Evolutionary conservation across 2,888 invertebrate species (phyloP).

Genomic region (Timandra comae): DNA sequence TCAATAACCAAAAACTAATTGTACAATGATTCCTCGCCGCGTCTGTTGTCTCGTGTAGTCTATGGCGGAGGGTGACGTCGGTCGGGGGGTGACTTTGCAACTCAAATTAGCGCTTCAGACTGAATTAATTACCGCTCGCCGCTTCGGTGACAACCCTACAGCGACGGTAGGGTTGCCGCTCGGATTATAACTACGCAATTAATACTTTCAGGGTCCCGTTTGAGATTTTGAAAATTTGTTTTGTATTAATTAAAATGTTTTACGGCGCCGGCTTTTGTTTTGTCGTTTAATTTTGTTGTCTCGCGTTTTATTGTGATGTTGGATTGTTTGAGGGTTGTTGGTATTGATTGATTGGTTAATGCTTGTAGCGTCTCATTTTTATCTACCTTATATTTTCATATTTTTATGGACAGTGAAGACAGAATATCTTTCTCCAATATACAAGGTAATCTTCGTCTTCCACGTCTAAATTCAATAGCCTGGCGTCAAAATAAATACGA

Average conservation of each 20-base stretch:
- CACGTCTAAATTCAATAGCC: too few species aligned
- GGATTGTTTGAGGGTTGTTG: too few species aligned
- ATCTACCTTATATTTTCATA: too few species aligned
- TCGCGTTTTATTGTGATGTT: too few species aligned
- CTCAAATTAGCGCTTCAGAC: slow-evolving; percentile 65
- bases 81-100: slow-evolving; percentile 38
- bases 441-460: too few species aligned
- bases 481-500: too few species aligned
- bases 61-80: slow-evolving; percentile 16
- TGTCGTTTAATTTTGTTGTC: slow-evolving; percentile 10
- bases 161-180: slow-evolving; percentile 19
- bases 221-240: slow-evolving; percentile 10
- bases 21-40: slow-evolving; percentile 2
- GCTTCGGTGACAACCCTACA: slow-evolving; percentile 48
- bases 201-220: slow-evolving; percentile 13
- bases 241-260: slow-evolving; percentile 10
- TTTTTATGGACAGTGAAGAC: too few species aligned
- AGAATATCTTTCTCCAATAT: too few species aligned
- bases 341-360: too few species aligned
- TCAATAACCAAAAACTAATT: too few species aligned
- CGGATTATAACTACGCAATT: slow-evolving; percentile 11
- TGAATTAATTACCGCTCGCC: slow-evolving; percentile 58
- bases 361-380: too few species aligned
- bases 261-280: slow-evolving; percentile 5
- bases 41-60: slow-evolving; percentile 27